Percentiles rank a stretch among this genome's conserved stretches.
These are phyloP conservation scores for Cerceris rybyensis DNA, from an alignment of 2,888 invertebrate species.

Conservation along the genomic window DNA sequence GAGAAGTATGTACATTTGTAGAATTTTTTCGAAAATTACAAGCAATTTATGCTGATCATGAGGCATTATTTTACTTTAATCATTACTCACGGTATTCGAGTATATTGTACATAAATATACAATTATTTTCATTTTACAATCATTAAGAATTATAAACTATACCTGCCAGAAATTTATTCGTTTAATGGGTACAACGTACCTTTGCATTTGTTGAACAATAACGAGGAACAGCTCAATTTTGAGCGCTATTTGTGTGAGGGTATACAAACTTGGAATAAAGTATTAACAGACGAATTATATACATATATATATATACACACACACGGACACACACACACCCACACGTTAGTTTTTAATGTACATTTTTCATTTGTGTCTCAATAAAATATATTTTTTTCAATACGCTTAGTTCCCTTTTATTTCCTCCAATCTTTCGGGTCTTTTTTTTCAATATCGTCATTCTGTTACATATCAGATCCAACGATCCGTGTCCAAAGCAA, in stretches of 20 bases:
- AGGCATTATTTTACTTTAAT: background rate
- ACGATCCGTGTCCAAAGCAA: background rate
- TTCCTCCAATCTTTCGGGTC: conserved; percentile 54
- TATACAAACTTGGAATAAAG: conserved; percentile 21
- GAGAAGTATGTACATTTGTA: background rate
- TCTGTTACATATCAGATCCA: background rate
- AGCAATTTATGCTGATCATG: conserved; percentile 6
- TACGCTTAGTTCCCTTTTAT: conserved; percentile 67
- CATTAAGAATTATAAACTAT: background rate
- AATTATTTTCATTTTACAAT: background rate
- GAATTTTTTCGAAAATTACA: background rate
- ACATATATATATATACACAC: no score
- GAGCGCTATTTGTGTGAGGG: conserved; percentile 12
- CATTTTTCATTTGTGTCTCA: conserved; percentile 61
- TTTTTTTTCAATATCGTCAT: background rate
- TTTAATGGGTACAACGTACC: background rate
- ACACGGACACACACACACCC: no score
- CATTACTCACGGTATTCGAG: conserved; percentile 1
- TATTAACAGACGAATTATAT: conserved; percentile 19
- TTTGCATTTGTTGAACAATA: conserved; percentile 5
- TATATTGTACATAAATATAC: conserved; percentile 17
- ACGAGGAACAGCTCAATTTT: conserved; percentile 8
- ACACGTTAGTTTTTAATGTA: conserved; percentile 50
- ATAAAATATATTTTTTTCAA: conserved; percentile 70
- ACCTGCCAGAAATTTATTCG: background rate